phyloP scores from a whole-genome alignment of 1,140 invertebrate genomes.

The Trachymyrmex cornetzi region DNA sequence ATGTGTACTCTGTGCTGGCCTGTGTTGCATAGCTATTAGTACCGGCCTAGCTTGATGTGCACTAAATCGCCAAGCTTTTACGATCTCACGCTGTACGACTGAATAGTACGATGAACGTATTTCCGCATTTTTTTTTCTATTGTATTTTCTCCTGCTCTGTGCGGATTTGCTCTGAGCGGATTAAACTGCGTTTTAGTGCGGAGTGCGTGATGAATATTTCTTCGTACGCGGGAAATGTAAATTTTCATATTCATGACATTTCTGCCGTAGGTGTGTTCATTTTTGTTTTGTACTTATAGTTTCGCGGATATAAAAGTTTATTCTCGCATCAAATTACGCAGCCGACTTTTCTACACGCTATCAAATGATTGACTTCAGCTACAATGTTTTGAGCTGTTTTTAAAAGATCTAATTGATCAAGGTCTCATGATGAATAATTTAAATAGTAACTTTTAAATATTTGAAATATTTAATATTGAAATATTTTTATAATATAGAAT shows the following conservation, averaged over 20 bases:
- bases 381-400: background rate
- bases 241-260: constrained; percentile 48
- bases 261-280: background rate
- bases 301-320: background rate
- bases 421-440: background rate
- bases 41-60: background rate
- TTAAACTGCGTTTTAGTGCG: constrained; percentile 24
- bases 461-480: background rate
- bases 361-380: background rate
- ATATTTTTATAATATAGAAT: background rate
- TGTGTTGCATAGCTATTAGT: background rate
- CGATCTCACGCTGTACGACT: constrained; percentile 6
- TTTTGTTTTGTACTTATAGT: constrained; percentile 11
- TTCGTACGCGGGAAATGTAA: background rate
- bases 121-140: background rate
- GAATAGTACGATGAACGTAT: background rate
- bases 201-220: constrained; percentile 29
- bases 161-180: background rate
- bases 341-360: background rate
- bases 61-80: constrained; percentile 36
- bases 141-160: background rate
- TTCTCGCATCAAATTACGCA: background rate
- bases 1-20: background rate
- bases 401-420: background rate
- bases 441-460: constrained; percentile 2